Evolutionary conservation across 30 jellyfish, hydroid and myxozoan species (phyloP), one percentile per base, ranked within the genome.

Genomic region (Rhopilema esculentum): DNA sequence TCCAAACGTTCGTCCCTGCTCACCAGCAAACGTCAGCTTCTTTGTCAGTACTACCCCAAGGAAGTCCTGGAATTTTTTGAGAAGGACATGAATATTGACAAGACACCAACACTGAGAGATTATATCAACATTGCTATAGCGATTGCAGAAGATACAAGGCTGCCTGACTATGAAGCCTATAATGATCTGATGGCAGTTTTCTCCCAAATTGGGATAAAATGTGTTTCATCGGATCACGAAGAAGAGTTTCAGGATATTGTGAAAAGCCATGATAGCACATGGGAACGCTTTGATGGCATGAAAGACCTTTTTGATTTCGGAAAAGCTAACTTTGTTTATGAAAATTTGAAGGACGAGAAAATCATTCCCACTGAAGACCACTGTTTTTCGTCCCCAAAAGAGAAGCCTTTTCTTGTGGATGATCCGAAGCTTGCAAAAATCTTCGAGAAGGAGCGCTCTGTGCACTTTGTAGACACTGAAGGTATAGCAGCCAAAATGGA

Each of bases 41-140:
- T 92, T 1, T 50, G 24, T 23, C 84, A 88, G 57, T 80, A 8
- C 76, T 92, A 86, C 84, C 95, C 94, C 16, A 75, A 86, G 8
- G 94, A 92, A 33, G 66, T 86, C 79, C 66, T 51, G 7, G 84
- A 86, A 23, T 92, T 92, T 79, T 92, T 92, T 69, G 83, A 53
- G 24, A n/a, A 4, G 7, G 53, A 27, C 32, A 40, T 92, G 82
- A 83, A 77, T 16, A 83, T 92, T 6, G 91, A 82, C 76, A 49
- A 23, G 29, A 85, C 83, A 15, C 98, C 98, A 4, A 86, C 90
- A 17, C 51, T 85, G 49, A 82, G 91, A 1, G 98, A 92, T 31
- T 92, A 92, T 63, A 26, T 92, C 68, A 80, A 74, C 62, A 72
- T 87, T 74, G 91, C 91, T 48, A 61, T 87, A 19, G 82, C 82